These are phyloP conservation scores for Phenacoccus solenopsis DNA, from an alignment of 1,140 invertebrate species.

Conservation along the genomic window DNA sequence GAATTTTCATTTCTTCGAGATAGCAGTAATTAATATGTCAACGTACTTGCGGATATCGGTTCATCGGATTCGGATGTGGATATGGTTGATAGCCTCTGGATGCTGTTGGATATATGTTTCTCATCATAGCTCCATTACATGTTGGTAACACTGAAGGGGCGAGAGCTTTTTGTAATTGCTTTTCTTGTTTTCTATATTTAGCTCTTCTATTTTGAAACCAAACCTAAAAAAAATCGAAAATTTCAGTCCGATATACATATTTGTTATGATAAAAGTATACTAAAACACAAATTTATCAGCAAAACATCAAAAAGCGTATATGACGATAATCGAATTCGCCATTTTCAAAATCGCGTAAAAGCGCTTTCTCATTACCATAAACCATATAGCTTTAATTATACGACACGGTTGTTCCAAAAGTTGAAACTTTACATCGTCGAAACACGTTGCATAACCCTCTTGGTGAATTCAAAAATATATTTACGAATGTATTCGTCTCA, in stretches of 20 bases:
- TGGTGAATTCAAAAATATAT: neutral
- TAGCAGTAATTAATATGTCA: neutral
- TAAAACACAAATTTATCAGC: neutral
- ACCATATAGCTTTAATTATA: neutral
- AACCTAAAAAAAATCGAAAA: constrained; percentile 44
- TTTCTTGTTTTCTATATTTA: constrained; percentile 96
- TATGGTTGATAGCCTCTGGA: constrained; percentile 81
- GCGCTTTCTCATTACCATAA: neutral
- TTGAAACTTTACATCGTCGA: no score
- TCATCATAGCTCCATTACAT: constrained; percentile 93
- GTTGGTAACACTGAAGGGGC: constrained; percentile 77
- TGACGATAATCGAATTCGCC: neutral
- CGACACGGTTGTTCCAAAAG: no score
- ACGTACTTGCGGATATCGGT: constrained; percentile 82
- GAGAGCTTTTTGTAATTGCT: constrained; percentile 88
- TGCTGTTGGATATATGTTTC: constrained; percentile 88
- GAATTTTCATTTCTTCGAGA: neutral
- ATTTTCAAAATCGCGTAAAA: neutral
- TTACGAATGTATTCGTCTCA: neutral
- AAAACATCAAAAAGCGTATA: neutral
- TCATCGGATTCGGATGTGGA: constrained; percentile 72
- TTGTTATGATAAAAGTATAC: no score
- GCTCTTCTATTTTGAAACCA: constrained; percentile 98
- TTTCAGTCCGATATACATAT: no score
- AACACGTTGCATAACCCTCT: neutral